Evolutionary conservation across 2,113 vertebrate genomes (phyloP).

Genomic region (Rhineura floridana): DNA sequence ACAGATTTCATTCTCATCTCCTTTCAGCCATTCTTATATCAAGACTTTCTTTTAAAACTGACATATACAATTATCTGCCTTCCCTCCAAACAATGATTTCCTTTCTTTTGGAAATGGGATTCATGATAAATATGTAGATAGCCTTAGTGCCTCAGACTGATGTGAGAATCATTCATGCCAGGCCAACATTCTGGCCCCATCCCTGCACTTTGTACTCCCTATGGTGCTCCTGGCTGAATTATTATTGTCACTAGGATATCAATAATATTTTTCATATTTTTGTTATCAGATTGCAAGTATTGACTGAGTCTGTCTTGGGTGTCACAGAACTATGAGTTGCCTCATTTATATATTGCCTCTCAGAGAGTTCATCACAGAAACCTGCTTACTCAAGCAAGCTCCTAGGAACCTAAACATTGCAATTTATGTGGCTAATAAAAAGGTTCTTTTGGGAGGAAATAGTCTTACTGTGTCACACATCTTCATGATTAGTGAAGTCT

Average conservation of each 20-base stretch:
- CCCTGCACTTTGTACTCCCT: background rate
- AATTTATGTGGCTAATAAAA: conserved; percentile 34
- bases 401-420: conserved; percentile 6
- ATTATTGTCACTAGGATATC: background rate
- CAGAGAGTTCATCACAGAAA: conserved; percentile 21
- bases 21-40: conserved; percentile 18
- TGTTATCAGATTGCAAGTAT: conserved; percentile 10
- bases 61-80: conserved; percentile 31
- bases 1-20: conserved; percentile 41
- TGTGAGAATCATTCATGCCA: conserved; percentile 26
- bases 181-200: background rate
- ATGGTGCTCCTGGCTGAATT: background rate
- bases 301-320: conserved; percentile 36
- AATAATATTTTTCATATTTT: conserved; percentile 31
- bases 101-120: conserved; percentile 34
- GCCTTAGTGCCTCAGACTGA: background rate
- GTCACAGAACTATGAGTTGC: conserved; percentile 36
- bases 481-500: background rate
- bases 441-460: conserved; percentile 13
- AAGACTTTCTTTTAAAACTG: conserved; percentile 16
- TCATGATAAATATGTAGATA: conserved; percentile 25
- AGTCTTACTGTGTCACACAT: background rate
- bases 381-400: conserved; percentile 23
- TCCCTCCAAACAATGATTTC: conserved; percentile 26
- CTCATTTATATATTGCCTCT: conserved; percentile 22